phyloP scores from a whole-genome alignment of 2,888 invertebrate genomes.

The Clusia tigrina region DNA sequence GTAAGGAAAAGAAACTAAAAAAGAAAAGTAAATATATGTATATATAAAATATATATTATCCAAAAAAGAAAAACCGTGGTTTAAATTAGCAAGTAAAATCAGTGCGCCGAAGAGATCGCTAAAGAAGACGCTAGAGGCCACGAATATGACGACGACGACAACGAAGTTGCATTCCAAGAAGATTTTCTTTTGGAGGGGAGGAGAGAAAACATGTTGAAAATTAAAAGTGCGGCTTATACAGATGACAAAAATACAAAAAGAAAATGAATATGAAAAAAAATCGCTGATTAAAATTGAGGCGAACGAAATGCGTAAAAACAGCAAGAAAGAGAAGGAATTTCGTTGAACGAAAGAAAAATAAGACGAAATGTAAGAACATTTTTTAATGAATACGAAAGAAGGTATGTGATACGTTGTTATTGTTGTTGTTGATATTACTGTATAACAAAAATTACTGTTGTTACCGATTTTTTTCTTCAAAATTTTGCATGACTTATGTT shows the following conservation, averaged over 20 bases:
- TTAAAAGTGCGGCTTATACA: constrained; percentile 6
- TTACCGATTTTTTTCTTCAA: constrained; percentile 22
- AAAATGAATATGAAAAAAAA: constrained; percentile 12
- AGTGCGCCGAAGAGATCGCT: neutral
- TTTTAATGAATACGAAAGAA: constrained; percentile 34
- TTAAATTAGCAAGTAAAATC: neutral
- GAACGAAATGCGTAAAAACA: constrained; percentile 6
- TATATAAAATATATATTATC: neutral
- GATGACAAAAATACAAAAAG: constrained; percentile 11
- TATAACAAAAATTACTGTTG: constrained; percentile 2
- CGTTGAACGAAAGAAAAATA: constrained; percentile 36
- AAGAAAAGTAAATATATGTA: neutral
- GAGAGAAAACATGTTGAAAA: neutral
- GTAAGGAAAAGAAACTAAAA: neutral
- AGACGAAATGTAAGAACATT: constrained; percentile 36
- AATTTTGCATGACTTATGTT: constrained; percentile 38
- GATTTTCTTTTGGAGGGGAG: neutral
- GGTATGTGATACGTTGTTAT: constrained; percentile 21
- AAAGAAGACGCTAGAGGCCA: constrained; percentile 4
- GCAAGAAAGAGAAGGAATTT: constrained; percentile 30
- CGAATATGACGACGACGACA: constrained; percentile 1
- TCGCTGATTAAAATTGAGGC: constrained; percentile 9
- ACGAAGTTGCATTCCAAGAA: neutral
- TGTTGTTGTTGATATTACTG: constrained; percentile 17
- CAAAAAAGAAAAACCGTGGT: neutral